These are phyloP conservation scores for Nomada fabriciana DNA, from an alignment of 2,888 invertebrate genomes.

Conservation along the genomic window DNA sequence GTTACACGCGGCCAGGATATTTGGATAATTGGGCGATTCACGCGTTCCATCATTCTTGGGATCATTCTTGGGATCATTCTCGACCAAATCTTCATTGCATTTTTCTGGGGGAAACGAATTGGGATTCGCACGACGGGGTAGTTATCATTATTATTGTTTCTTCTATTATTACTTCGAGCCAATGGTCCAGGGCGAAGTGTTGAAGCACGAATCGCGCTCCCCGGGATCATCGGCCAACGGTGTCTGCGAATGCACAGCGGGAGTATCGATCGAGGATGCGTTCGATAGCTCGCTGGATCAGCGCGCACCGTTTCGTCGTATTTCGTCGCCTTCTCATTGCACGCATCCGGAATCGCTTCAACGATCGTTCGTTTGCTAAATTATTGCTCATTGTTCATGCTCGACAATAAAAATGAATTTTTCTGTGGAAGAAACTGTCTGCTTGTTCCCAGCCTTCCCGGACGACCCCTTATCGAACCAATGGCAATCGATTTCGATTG, in stretches of 20 bases:
- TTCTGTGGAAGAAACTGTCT: not conserved
- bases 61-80: slow-evolving; percentile 3
- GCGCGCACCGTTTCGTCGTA: slow-evolving; percentile 11
- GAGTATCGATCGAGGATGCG: slow-evolving; percentile 38
- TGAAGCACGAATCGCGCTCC: not conserved
- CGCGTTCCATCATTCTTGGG: slow-evolving; percentile 2
- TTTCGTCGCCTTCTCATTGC: slow-evolving; percentile 31
- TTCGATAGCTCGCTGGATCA: slow-evolving; percentile 49
- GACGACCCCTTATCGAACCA: too few relatives aligned
- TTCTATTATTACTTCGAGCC: not conserved
- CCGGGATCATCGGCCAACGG: slow-evolving; percentile 34
- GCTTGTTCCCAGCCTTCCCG: too few relatives aligned
- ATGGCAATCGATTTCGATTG: too few relatives aligned
- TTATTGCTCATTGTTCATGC: slow-evolving; percentile 51
- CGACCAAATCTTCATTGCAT: too few relatives aligned
- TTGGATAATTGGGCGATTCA: too few relatives aligned
- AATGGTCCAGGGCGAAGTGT: slow-evolving; percentile 1
- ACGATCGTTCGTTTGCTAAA: slow-evolving; percentile 50
- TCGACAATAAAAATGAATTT: slow-evolving; percentile 52
- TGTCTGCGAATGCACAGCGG: slow-evolving; percentile 24
- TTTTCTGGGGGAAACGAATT: not conserved
- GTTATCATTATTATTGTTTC: too few relatives aligned
- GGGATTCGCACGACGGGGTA: slow-evolving; percentile 1
- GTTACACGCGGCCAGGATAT: not conserved
- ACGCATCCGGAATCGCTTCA: slow-evolving; percentile 31